These are phyloP conservation scores for Metopia argyrocephala DNA, from an alignment of 2,888 invertebrate genomes.

Conservation along the genomic window DNA sequence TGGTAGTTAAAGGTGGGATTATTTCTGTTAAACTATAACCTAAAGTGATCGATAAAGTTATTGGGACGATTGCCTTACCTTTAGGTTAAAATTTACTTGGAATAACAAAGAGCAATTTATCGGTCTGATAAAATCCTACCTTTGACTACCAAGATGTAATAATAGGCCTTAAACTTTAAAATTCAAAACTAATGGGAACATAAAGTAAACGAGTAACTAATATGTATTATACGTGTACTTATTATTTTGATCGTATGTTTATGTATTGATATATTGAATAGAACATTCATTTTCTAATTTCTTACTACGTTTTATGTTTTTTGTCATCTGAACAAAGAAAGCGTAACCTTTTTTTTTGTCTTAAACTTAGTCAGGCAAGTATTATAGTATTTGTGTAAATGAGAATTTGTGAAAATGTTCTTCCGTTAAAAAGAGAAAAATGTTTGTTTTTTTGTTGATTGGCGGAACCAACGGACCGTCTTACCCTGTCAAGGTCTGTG, in stretches of 20 bases:
- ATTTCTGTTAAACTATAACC: too few relatives aligned
- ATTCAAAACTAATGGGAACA: too few relatives aligned
- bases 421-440: constrained; percentile 18
- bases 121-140: too few relatives aligned
- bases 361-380: constrained; percentile 1
- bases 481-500: neutral
- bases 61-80: too few relatives aligned
- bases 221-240: neutral
- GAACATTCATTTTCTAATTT: neutral
- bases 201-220: too few relatives aligned
- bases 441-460: neutral
- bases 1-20: too few relatives aligned
- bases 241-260: too few relatives aligned
- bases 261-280: neutral
- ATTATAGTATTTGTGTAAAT: neutral
- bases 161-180: too few relatives aligned
- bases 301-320: neutral
- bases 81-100: too few relatives aligned
- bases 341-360: constrained; percentile 47
- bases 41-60: too few relatives aligned
- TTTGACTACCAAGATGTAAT: too few relatives aligned
- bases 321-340: constrained; percentile 35
- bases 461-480: neutral
- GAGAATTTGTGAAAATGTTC: neutral
- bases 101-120: too few relatives aligned